A percentile compares a stretch with the other conserved stretches of the same genome.
These are phyloP conservation scores for Zonitis immaculata DNA, from an alignment of 2,888 invertebrate species.

Conservation along the genomic window DNA sequence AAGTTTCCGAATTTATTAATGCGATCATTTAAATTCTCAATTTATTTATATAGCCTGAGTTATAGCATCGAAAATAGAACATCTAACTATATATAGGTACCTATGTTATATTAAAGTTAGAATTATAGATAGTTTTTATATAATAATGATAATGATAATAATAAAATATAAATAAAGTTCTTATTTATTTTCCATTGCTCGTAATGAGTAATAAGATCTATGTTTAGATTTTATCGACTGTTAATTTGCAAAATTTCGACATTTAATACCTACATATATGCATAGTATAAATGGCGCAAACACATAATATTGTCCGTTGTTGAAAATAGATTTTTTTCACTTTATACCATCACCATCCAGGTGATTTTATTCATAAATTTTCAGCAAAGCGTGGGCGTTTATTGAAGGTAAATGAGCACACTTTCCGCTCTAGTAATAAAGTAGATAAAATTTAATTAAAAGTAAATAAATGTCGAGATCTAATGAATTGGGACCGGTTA, in stretches of 20 bases:
- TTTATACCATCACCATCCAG: too few relatives aligned
- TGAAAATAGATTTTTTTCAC: too few relatives aligned
- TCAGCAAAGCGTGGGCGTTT: too few relatives aligned
- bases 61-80: conserved; percentile 30
- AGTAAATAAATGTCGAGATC: conserved; percentile 36
- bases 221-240: conserved; percentile 29
- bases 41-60: conserved; percentile 21
- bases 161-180: conserved; percentile 20
- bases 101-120: too few relatives aligned
- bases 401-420: conserved; percentile 33
- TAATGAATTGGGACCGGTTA: conserved; percentile 37
- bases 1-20: conserved; percentile 16
- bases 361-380: too few relatives aligned
- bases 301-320: too few relatives aligned
- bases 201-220: conserved; percentile 29
- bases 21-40: conserved; percentile 16
- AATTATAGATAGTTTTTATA: too few relatives aligned
- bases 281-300: too few relatives aligned
- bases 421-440: conserved; percentile 31
- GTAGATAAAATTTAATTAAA: conserved; percentile 41
- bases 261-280: too few relatives aligned
- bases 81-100: too few relatives aligned
- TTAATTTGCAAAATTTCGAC: conserved; percentile 26
- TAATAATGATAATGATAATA: too few relatives aligned
- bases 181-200: conserved; percentile 31